phyloP scores from a whole-genome alignment of 2,113 vertebrate genomes.

The Neolamprologus caudopunctatus region DNA sequence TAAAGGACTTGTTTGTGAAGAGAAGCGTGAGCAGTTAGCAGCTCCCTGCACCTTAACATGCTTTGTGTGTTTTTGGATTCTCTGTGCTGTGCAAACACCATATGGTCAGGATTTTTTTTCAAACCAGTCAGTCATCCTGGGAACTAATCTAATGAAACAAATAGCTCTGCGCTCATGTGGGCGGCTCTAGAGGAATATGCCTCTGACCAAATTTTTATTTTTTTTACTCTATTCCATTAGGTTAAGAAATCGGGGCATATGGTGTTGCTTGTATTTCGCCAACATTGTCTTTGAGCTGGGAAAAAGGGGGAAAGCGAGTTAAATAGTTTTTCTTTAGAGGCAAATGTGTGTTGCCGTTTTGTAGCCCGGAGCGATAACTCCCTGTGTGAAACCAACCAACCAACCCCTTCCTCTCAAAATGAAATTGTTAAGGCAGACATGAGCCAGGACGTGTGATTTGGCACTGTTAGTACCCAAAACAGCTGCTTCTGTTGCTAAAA shows the following conservation, averaged over 20 bases:
- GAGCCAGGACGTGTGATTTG: not conserved
- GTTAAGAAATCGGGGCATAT: slow-evolving; percentile 26
- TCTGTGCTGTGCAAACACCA: slow-evolving; percentile 29
- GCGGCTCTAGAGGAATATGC: not conserved
- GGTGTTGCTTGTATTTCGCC: not conserved
- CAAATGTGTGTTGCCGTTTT: slow-evolving; percentile 1
- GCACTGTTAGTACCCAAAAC: not conserved
- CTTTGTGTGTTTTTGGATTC: slow-evolving; percentile 16
- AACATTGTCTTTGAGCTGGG: not conserved
- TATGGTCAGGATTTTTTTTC: slow-evolving; percentile 25
- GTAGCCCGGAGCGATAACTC: not conserved
- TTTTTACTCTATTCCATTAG: slow-evolving; percentile 16
- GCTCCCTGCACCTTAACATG: not conserved
- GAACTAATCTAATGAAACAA: slow-evolving; percentile 39
- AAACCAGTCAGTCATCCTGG: slow-evolving; percentile 4
- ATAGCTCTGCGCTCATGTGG: slow-evolving; percentile 13
- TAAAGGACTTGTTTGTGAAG: not conserved
- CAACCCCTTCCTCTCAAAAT: not conserved
- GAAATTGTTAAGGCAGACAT: not conserved
- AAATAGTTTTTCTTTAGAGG: not conserved
- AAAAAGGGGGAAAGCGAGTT: not conserved
- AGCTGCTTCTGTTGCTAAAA: not conserved
- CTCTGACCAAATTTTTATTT: not conserved
- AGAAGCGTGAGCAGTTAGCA: not conserved
- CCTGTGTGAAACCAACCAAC: not conserved